A percentile compares a stretch with the other conserved stretches of the same genome.
phyloP scores from a whole-genome alignment of 1,140 invertebrate genomes.

The Thalassaphorura encarpata region DNA sequence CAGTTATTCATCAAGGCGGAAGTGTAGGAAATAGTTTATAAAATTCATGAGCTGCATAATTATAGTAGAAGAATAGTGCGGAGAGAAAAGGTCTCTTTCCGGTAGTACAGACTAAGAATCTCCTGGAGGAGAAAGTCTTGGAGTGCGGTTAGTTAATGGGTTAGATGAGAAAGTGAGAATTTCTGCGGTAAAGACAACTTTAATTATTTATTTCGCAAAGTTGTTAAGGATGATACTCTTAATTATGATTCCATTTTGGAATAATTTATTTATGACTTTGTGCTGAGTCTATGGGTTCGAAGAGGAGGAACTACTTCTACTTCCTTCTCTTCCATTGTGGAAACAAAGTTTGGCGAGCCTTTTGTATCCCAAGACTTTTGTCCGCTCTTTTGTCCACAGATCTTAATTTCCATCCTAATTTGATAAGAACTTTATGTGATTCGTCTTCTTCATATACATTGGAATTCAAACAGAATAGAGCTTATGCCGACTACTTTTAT shows the following conservation, averaged over 20 bases:
- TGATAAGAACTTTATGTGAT: slow-evolving; percentile 16
- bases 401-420: slow-evolving; percentile 27
- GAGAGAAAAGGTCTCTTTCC: neutral
- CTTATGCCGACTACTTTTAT: no score
- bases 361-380: slow-evolving; percentile 3
- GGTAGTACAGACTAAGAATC: neutral
- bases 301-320: neutral
- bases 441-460: no score
- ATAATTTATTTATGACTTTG: slow-evolving; percentile 15
- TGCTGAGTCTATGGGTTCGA: neutral
- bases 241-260: slow-evolving; percentile 12
- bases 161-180: no score
- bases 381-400: no score
- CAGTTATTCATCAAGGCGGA: no score
- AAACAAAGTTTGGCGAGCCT: neutral
- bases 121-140: neutral
- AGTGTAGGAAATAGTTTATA: no score
- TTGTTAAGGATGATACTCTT: slow-evolving; percentile 3
- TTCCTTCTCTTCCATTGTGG: neutral
- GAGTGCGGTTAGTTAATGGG: no score
- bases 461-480: no score
- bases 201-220: slow-evolving; percentile 10
- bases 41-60: no score
- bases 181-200: no score
- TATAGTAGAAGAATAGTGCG: no score